Conservation (phyloP, 2,113 vertebrate species). For the Mus musculus region DNA sequence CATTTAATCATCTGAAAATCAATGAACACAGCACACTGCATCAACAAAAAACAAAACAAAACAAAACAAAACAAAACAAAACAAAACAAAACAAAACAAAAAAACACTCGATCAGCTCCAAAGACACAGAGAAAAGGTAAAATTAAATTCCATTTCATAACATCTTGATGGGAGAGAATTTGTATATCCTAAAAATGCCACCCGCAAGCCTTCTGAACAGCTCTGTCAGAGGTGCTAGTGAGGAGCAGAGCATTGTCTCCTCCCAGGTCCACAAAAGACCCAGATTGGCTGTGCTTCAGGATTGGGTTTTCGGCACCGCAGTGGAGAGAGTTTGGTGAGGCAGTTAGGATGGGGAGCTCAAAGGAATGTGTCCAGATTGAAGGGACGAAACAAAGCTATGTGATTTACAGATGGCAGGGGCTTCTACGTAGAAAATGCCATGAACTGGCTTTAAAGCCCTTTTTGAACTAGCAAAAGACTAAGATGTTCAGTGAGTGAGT, state of each 20-base stretch:
- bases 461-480: background rate
- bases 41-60: background rate
- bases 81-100: background rate
- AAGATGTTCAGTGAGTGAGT: background rate
- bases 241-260: too few species aligned
- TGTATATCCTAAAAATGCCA: background rate
- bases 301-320: too few species aligned
- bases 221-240: too few species aligned
- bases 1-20: background rate
- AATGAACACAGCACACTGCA: background rate
- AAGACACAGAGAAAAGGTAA: background rate
- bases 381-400: background rate
- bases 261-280: background rate
- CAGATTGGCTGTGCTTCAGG: background rate
- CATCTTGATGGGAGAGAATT: background rate
- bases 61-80: too few species aligned
- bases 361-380: background rate
- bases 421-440: background rate
- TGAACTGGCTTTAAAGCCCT: background rate
- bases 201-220: background rate
- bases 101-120: background rate
- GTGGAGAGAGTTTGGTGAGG: background rate
- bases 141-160: background rate
- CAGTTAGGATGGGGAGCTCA: background rate
- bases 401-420: background rate